Evolutionary conservation across 2,888 invertebrate species (phyloP), one percentile per base, ranked within the genome.

Genomic region (Drosophila austrosaltans): DNA sequence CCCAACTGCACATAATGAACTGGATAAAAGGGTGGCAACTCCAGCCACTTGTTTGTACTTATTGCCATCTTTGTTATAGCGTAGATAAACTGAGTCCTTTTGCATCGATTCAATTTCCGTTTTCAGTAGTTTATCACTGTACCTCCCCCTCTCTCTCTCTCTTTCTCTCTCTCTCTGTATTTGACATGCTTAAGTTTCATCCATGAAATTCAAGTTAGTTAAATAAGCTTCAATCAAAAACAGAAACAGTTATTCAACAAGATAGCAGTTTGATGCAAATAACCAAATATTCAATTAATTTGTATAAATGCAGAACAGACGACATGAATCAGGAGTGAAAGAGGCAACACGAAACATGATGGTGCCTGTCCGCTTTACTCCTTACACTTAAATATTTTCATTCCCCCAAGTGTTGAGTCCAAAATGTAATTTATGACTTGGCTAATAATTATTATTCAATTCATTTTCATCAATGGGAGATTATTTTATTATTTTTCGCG

Each of bases 41-140:
- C 36, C 54, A 60, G 0, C 28, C 28, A 28, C 4, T 67, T 69
- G 39, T 30, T 3, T 56, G 44, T 39, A 39, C 39, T 39, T 39
- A 3, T 39, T 44, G 44, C 44, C 7, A 44, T 16, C 7, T 16
- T 16, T 44, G 16, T 20, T 20, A 44, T 1, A 5, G 16, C 0
- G n/a, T 2, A 44, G 16, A 44, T 2, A 2, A 20, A 16, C 7
- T 1, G 16, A 44, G 20, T 7, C 16, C 20, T 44, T 48, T 48
- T 10, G 20, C 22, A 48, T 48, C 48, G 10, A 25, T 25, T 48
- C 12, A 48, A 48, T 48, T 25, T 48, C 48, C 48, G 22, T 48
- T 48, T 48, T 8, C 22, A 48, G 25, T 48, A 25, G 10, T 48
- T 48, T 48, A 7, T 16, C 16, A 10, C 44, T 8, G 5, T 8